phyloP scores from a whole-genome alignment of 2,888 invertebrate species.

The Lochmaea capreae region DNA sequence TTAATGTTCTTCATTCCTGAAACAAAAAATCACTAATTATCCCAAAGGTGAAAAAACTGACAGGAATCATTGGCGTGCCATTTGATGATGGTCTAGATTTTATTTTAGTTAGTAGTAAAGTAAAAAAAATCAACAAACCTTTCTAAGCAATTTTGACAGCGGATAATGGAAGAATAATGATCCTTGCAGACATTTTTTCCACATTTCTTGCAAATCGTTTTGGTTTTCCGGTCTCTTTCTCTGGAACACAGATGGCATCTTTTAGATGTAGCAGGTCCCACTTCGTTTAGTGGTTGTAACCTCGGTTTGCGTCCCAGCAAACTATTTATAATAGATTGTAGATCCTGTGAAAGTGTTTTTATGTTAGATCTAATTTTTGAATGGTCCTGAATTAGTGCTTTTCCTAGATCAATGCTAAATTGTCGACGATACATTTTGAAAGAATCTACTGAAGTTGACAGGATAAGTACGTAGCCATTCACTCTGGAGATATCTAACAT shows the following conservation, averaged over 20 bases:
- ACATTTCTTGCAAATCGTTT: conserved; percentile 7
- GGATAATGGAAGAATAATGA: conserved; percentile 13
- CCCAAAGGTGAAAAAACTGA: too few relatives aligned
- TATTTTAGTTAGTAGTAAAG: conserved; percentile 8
- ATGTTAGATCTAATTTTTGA: conserved; percentile 5
- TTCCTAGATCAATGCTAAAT: too few relatives aligned
- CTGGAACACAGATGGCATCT: background rate
- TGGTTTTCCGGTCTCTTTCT: background rate
- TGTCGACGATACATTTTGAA: too few relatives aligned
- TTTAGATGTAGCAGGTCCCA: conserved; percentile 11
- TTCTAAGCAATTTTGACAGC: conserved; percentile 5
- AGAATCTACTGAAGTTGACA: conserved; percentile 1
- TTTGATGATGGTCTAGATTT: background rate
- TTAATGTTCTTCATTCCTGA: conserved; percentile 9
- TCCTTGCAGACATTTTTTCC: conserved; percentile 15
- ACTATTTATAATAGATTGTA: conserved; percentile 20
- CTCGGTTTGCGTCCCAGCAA: background rate
- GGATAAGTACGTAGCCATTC: background rate
- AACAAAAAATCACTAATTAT: conserved; percentile 1
- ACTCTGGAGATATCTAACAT: conserved; percentile 31
- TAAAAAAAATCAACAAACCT: conserved; percentile 7
- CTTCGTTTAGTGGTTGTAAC: conserved; percentile 10
- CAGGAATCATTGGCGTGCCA: background rate
- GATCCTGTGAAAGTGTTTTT: conserved; percentile 23
- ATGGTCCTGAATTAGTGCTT: too few relatives aligned